Evolutionary conservation across 2,797 vertebrate genomes (phyloP), one percentile per base, ranked within the genome.

Genomic region (Lepus oiostolus): DNA sequence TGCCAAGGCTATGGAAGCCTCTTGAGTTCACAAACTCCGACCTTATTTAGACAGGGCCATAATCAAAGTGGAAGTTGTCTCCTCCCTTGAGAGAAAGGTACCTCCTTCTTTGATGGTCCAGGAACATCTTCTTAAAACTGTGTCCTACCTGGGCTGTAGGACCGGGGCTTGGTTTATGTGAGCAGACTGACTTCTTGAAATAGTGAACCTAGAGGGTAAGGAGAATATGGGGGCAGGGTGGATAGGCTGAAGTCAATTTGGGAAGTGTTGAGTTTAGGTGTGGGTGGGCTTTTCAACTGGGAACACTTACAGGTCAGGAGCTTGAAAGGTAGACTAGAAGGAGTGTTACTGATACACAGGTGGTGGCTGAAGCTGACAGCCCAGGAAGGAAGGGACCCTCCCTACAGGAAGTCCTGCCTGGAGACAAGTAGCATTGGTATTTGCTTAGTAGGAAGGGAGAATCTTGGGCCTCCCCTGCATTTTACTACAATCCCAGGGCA

Each of bases 401-500:
- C 21, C 52, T 70, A 22, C 28, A 89, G 28, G 17, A 50, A 84
- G 74, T 72, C 50, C 47, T 28, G n/a, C 76, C 71, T 72, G n/a
- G 70, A 63, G 62, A 75, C 77, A 11, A 74, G 65, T 19, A 50
- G 26, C 22, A 67, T 0, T 67, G 54, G n/a, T 19, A 32, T 50
- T 6, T 87, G 30, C 50, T 91, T 38, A 62, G 38, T 84, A 92
- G 79, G 83, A 74, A 85, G 79, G 65, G n/a, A 82, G 65, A 90
- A 35, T 80, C 62, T 28, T 67, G 71, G 77, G 28, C 4, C 47
- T 67, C 30, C 38, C 16, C 50, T 84, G 80, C 58, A 75, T 88
- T 87, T 94, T 93, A 88, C 93, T 30, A 93, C 94, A 79, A 62
- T 16, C 81, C 35, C 52, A 16, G 62, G 84, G 86, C 70, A n/a